Base-by-base conservation (phyloP, 2,888 invertebrate genomes). In the Gastracanthus pulcherrimus region DNA sequence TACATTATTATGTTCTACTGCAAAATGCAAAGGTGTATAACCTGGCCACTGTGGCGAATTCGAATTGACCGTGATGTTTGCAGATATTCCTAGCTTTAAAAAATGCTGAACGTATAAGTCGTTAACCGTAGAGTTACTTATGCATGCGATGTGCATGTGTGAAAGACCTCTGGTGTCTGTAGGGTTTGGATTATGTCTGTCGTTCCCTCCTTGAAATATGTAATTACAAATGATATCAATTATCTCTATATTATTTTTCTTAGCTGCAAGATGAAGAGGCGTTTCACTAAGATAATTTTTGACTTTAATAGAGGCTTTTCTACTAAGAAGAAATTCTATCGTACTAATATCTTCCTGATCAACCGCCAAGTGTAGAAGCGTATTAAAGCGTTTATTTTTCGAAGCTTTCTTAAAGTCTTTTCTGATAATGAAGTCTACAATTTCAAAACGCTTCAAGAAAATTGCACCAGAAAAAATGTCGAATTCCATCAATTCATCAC, bases 11-110 rank as follows among this genome's bases (percentile, higher is more conserved):
- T 64, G 19, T 9, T 64, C 45, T 7, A 38, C 48, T 13, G 74
- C 74, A 48, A 74, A 74, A 16, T 74, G 74, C 23, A 74, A 31
- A 0, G 74, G 74, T 4, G 74, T 74, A 19, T 51, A 70, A 2
- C 70, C 70, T 11, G 48, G 48, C 70, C 62, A 64, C 3, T 34
- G 26, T 2, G 16, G 29, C 3, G 60, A 58, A 23, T 72, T 41
- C 0, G 4, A 7, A 5, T 60, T 48, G 3, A 69, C 69, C 9
- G 29, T 23, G 48, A 13, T n/a, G 19, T 69, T 69, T 13, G 41
- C 7, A 2, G 19, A 11, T 3, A 45, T 48, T 0, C 69, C 48
- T 11, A 31, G 26, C 9, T 69, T 16, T 9, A 69, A n/a, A 11
- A 48, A 69, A 11, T n/a, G 6, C 7, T 69, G n/a, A n/a, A 72